phyloP scores from a whole-genome alignment of 1,140 invertebrate species.

The Euura lappo region DNA sequence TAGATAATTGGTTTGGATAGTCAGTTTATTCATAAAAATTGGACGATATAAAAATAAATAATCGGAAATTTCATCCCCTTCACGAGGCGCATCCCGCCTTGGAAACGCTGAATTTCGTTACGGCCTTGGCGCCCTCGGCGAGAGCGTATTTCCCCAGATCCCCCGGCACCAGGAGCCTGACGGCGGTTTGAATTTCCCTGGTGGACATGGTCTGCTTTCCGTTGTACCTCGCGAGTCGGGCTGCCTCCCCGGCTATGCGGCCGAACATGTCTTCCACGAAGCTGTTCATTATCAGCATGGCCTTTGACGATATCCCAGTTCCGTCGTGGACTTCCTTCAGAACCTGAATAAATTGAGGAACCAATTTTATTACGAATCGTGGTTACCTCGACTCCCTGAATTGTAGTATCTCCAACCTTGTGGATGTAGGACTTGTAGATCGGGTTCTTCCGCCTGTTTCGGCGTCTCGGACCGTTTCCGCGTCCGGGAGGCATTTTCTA shows the following conservation, averaged over 20 bases:
- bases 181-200: conserved; percentile 69
- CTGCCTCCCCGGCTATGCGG: conserved; percentile 62
- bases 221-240: conserved; percentile 62
- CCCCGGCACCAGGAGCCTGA: conserved; percentile 66
- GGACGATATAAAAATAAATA: no score
- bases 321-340: conserved; percentile 49
- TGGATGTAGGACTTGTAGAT: not conserved
- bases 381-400: not conserved
- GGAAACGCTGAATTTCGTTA: conserved; percentile 53
- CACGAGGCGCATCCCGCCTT: not conserved
- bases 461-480: not conserved
- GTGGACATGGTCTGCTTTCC: conserved; percentile 63
- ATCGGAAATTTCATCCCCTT: no score
- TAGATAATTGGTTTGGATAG: no score
- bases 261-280: conserved; percentile 63
- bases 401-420: not conserved
- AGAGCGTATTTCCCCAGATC: conserved; percentile 59
- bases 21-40: no score
- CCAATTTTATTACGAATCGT: not conserved
- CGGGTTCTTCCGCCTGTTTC: not conserved
- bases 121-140: conserved; percentile 42
- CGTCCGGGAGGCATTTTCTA: not conserved
- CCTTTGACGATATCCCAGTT: conserved; percentile 59
- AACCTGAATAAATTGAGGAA: not conserved
- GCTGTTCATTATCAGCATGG: conserved; percentile 63